Percentiles rank a stretch among this genome's conserved stretches.
Evolutionary conservation across 2,888 invertebrate species (phyloP).

Genomic region (Chrysotoxum bicinctum): DNA sequence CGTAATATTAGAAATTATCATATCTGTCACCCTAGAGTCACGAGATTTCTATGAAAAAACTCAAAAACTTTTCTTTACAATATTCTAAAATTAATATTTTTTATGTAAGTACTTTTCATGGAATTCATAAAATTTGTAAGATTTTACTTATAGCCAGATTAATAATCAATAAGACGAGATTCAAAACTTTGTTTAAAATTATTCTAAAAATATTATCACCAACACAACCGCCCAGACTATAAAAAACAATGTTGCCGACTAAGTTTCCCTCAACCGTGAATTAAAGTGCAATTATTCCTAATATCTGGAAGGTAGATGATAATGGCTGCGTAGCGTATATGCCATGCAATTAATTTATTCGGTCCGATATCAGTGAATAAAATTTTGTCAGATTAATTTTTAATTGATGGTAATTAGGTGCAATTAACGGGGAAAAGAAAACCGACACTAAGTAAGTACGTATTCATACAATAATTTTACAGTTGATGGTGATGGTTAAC

Average conservation of each 20-base stretch:
- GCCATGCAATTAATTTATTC: conserved; percentile 43
- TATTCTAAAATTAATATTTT: too few relatives aligned
- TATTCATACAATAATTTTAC: neutral
- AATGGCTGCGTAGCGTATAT: conserved; percentile 32
- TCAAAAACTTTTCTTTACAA: too few relatives aligned
- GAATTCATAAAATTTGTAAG: too few relatives aligned
- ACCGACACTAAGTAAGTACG: neutral
- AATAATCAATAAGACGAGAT: too few relatives aligned
- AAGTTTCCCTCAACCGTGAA: conserved; percentile 42
- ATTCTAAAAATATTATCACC: neutral
- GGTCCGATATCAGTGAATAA: conserved; percentile 54
- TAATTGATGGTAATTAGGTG: conserved; percentile 62
- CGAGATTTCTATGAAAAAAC: too few relatives aligned
- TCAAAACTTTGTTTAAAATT: neutral
- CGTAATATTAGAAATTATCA: too few relatives aligned
- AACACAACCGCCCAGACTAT: neutral
- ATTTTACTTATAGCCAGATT: too few relatives aligned
- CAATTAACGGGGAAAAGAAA: conserved; percentile 55
- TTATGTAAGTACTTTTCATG: too few relatives aligned
- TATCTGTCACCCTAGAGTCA: too few relatives aligned
- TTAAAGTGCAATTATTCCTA: conserved; percentile 58
- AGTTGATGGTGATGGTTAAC: conserved; percentile 20
- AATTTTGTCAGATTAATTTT: conserved; percentile 56
- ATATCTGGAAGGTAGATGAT: conserved; percentile 40
- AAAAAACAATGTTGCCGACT: neutral